A percentile compares a stretch with the other conserved stretches of the same genome.
Conservation (phyloP, 2,113 vertebrate species). For the Murina feae region DNA sequence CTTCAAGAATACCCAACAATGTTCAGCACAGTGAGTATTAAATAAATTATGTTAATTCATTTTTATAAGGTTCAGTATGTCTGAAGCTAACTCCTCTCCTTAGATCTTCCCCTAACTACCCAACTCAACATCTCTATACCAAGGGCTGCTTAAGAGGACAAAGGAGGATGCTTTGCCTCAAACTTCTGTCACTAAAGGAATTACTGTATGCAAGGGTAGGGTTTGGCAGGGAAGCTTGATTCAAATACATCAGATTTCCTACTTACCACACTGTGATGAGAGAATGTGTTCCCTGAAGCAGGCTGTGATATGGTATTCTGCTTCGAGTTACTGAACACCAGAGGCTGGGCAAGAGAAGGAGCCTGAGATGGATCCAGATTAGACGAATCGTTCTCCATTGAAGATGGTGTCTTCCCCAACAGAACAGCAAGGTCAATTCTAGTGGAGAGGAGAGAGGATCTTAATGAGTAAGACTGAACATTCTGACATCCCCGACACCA, state of each 20-base stretch:
- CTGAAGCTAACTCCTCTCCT: background rate
- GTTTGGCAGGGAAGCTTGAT: background rate
- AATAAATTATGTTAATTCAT: background rate
- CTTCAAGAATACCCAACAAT: background rate
- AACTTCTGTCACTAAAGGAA: background rate
- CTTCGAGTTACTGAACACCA: slow-evolving; percentile 98
- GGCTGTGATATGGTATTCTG: slow-evolving; percentile 90
- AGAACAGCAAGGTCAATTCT: slow-evolving; percentile 98
- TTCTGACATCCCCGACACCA: background rate
- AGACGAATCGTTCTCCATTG: slow-evolving; percentile 90
- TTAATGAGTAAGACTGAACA: slow-evolving; percentile 19
- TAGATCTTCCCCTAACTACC: background rate
- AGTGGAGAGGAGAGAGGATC: background rate
- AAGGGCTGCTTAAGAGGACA: background rate
- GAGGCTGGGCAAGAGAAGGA: slow-evolving; percentile 89
- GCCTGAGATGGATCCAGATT: slow-evolving; percentile 89
- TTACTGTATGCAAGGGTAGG: background rate
- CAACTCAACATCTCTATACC: background rate
- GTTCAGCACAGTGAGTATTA: background rate
- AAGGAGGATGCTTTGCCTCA: background rate
- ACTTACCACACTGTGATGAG: slow-evolving; percentile 95
- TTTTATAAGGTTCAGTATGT: background rate
- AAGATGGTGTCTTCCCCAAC: slow-evolving; percentile 94
- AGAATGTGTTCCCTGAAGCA: slow-evolving; percentile 85
- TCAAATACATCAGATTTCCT: background rate